Base-by-base conservation (phyloP, 23 tunicate genomes). In the Trididemnum miniatum region DNA sequence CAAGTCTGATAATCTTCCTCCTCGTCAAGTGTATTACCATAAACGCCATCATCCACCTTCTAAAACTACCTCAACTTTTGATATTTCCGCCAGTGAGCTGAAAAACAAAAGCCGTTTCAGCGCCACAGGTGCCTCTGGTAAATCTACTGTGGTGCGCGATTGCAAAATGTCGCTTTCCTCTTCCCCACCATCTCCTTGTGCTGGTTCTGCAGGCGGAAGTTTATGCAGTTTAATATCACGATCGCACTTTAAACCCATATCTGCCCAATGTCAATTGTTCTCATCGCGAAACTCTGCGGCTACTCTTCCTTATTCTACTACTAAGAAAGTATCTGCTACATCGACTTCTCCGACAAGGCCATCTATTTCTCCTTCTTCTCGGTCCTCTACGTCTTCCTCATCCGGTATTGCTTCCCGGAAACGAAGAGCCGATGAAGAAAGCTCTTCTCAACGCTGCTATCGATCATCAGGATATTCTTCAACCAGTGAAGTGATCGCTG, bases 141-240 rank as follows among this genome's bases (percentile, higher is more conserved):
- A 86, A 40, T 82, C 79, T 51, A 76, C 90, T 22, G 86, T 91
- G 32, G 84, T 90, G 34, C 95, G 95, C 29, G 97, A 91, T 81
- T 72, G 86, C 69, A 91, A 91, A 59, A 91, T 91, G 97, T 91
- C 97, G 5, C 71, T 91, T 23, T 85, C 97, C 15, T 91, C 97
- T 29, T 89, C 97, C 1, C 90, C 97, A 0, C 89, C 97, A 12
- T 91, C 97, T 12, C 97, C 97, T n/a, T 79, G 73, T 36, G 90
- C 97, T 9, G 97, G 97, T 20, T 80, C 90, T 27, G 81, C 81
- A 31, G 97, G 97, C 31, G 89, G 97, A 1, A 90, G 89, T 74
- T 49, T 86, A 32, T 85, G 91, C 34, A 86, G 87, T 35, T 34
- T 50, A 1, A 26, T 60, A 26, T 65, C 71, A 1, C 71, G 84